phyloP scores from a whole-genome alignment of 2,113 vertebrate species.

The Gymnogyps californianus region DNA sequence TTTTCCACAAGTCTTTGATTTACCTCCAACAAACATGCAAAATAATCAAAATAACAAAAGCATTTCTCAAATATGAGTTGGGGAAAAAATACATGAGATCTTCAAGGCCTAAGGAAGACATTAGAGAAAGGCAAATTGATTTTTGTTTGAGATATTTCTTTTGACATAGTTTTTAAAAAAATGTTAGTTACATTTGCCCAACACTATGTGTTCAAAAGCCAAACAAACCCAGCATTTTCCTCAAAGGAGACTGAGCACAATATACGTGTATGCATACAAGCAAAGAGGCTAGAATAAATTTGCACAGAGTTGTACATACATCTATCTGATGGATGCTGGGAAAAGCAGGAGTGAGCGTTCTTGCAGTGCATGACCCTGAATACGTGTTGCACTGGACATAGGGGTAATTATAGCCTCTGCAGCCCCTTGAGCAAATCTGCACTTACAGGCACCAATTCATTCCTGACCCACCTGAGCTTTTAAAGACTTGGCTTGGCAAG shows the following conservation, averaged over 20 bases:
- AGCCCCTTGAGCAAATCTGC: not conserved
- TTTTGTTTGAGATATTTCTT: not conserved
- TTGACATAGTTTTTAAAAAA: not conserved
- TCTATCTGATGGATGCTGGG: not conserved
- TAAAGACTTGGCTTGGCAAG: not conserved
- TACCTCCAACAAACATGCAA: not conserved
- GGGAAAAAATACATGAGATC: accelerated
- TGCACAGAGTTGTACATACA: not conserved
- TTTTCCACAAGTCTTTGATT: not conserved
- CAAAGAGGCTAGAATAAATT: not conserved
- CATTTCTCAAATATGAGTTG: not conserved
- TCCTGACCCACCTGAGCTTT: not conserved
- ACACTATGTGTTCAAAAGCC: not conserved
- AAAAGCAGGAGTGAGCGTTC: not conserved
- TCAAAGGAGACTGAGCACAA: not conserved
- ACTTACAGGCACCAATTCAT: not conserved
- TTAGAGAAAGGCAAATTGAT: not conserved
- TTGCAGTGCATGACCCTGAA: not conserved
- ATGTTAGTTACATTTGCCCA: not conserved
- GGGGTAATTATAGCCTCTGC: not conserved
- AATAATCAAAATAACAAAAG: not conserved
- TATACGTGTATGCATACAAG: not conserved
- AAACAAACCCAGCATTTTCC: not conserved
- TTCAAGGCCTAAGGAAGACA: not conserved
- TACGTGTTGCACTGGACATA: not conserved